Base-by-base conservation (phyloP, 2,888 invertebrate species). In the Plagodis dolabraria region DNA sequence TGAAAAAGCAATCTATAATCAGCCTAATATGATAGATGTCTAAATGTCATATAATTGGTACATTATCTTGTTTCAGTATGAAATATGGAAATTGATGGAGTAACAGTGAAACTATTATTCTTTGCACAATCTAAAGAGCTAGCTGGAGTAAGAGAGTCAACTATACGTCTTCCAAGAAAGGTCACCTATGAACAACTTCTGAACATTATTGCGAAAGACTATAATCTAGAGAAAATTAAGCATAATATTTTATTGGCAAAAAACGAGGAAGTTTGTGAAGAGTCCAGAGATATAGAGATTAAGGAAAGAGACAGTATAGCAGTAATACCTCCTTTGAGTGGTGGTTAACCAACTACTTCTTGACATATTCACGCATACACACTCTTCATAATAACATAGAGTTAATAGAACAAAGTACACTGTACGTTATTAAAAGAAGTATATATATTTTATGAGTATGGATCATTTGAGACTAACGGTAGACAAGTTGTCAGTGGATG, bases 241-340 rank as follows among this genome's bases (percentile, higher is more conserved):
- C 90, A 95, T 50, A 96, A 94, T 76, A 86, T 98, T 43, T 94
- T 98, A 44, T 75, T 99, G 60, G 96, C 98, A 0, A 88, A 97
- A 50, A 99, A 99, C 91, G 96, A 98, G 78, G 95, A 95, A 68
- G 98, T 97, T 71, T 94, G 96, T 64, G 86, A 92, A 56, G 88
- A 94, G 2, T 88, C 93, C 40, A 83, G 89, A 42, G 83, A 87
- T 44, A 83, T 97, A 43, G 80, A 88, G 33, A 85, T 97, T 6
- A 93, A 93, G 43, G 91, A 94, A 34, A 95, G 94, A 64, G 98
- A 98, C 92, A 96, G 95, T 84, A 94, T 99, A 64, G 99, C 98
- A 64, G 94, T 99, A 10, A 98, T 99, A 78, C 99, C 99, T 53
- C 99, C 99, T 0, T 93, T 99, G 52, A 98, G 98, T 88, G 98